Percentiles rank a stretch among this genome's conserved stretches.
phyloP scores from a whole-genome alignment of 2,888 invertebrate species.

The Brachynemurus nebulosus region DNA sequence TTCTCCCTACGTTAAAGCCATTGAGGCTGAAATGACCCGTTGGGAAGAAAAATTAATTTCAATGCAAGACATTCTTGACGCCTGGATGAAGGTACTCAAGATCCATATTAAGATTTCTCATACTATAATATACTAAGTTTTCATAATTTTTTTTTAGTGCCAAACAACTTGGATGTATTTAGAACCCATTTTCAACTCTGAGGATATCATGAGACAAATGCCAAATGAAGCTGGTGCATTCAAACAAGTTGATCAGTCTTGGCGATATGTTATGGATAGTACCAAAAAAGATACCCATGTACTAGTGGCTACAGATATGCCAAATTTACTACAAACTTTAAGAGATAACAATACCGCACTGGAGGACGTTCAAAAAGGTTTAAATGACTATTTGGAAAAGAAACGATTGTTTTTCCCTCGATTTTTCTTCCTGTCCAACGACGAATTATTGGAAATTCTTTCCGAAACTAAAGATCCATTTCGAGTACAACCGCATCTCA shows the following conservation, averaged over 20 bases:
- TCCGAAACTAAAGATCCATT: constrained; percentile 91
- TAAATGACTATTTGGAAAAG: constrained; percentile 89
- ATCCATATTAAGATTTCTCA: neutral
- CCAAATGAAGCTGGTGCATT: constrained; percentile 88
- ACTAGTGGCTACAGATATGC: constrained; percentile 56
- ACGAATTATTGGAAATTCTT: constrained; percentile 82
- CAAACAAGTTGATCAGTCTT: constrained; percentile 77
- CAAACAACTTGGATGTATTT: constrained; percentile 95
- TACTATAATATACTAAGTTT: neutral
- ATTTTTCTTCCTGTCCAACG: constrained; percentile 93
- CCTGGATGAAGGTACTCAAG: constrained; percentile 48
- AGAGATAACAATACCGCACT: constrained; percentile 59
- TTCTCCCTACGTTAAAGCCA: constrained; percentile 85
- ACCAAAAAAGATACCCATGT: constrained; percentile 46
- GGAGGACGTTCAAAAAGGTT: constrained; percentile 82
- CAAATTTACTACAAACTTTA: constrained; percentile 57
- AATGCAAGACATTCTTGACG: constrained; percentile 91
- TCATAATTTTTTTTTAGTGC: constrained; percentile 31
- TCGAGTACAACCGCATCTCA: constrained; percentile 84
- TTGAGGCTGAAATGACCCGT: constrained; percentile 70
- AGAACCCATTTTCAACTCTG: constrained; percentile 93
- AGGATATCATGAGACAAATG: constrained; percentile 97
- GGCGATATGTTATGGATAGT: constrained; percentile 69
- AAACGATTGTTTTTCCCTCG: constrained; percentile 86
- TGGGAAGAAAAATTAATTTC: constrained; percentile 87